A percentile compares a stretch with the other conserved stretches of the same genome.
These are phyloP conservation scores for Lasioglossum marginatum DNA, from an alignment of 2,888 invertebrate genomes.

Conservation along the genomic window DNA sequence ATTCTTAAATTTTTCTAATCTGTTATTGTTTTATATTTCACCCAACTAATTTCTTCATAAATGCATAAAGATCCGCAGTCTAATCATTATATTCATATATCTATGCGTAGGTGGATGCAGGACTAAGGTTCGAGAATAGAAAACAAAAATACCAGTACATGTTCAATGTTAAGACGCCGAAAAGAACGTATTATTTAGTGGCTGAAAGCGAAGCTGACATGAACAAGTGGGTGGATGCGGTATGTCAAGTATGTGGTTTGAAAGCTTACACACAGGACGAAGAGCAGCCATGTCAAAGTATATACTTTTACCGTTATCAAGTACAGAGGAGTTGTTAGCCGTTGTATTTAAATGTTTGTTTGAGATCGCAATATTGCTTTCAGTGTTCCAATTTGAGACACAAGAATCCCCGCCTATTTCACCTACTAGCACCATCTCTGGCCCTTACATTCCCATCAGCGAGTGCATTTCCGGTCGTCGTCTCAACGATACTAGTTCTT, in stretches of 20 bases:
- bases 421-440: slow-evolving; percentile 88
- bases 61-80: too few relatives aligned
- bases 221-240: slow-evolving; percentile 97
- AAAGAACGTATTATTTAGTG: slow-evolving; percentile 95
- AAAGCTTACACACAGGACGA: slow-evolving; percentile 89
- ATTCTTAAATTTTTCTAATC: too few relatives aligned
- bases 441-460: slow-evolving; percentile 96
- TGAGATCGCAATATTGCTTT: slow-evolving; percentile 22
- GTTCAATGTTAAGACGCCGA: slow-evolving; percentile 95
- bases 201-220: slow-evolving; percentile 96
- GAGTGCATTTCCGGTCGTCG: slow-evolving; percentile 95
- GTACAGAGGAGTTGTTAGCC: not conserved
- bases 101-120: slow-evolving; percentile 90
- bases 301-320: slow-evolving; percentile 4
- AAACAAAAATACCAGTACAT: slow-evolving; percentile 93
- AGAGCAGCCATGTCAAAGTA: slow-evolving; percentile 83
- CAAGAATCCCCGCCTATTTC: slow-evolving; percentile 88
- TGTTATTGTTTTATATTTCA: too few relatives aligned
- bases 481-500: slow-evolving; percentile 82
- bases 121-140: slow-evolving; percentile 92
- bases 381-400: slow-evolving; percentile 82
- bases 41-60: too few relatives aligned
- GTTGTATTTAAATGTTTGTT: not conserved
- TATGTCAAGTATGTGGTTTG: slow-evolving; percentile 96
- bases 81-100: too few relatives aligned